Percentiles rank a stretch among this genome's conserved stretches.
phyloP scores from a whole-genome alignment of 2,797 vertebrate genomes.

The Chromis chromis region DNA sequence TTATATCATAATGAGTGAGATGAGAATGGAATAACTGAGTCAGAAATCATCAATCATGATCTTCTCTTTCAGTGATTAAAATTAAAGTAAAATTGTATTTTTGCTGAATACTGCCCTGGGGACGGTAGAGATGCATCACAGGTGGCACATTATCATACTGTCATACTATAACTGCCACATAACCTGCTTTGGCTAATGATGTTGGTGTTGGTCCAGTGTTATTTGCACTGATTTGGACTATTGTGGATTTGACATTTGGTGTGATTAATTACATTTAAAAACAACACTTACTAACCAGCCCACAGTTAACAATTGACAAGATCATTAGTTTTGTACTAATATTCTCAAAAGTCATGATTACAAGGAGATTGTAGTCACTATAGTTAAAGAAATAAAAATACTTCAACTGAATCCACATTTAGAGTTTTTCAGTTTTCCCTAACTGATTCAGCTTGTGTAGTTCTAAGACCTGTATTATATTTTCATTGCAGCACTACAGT shows the following conservation, averaged over 20 bases:
- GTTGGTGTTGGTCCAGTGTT: slow-evolving; percentile 4
- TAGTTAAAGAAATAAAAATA: neutral
- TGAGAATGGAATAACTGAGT: neutral
- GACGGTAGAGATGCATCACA: slow-evolving; percentile 33
- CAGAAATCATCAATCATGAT: neutral
- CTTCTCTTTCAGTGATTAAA: slow-evolving; percentile 21
- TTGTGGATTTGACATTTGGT: neutral
- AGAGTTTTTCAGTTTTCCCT: too few species aligned
- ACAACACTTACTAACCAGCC: neutral
- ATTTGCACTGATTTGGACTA: neutral
- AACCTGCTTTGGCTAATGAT: slow-evolving; percentile 14
- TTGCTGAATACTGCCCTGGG: slow-evolving; percentile 14
- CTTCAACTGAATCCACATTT: neutral
- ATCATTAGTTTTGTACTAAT: neutral
- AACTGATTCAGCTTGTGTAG: too few species aligned
- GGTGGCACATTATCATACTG: slow-evolving; percentile 6
- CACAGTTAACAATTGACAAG: neutral
- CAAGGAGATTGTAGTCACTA: neutral
- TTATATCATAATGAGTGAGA: neutral
- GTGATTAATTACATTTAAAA: neutral
- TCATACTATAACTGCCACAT: neutral
- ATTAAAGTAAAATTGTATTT: slow-evolving; percentile 8
- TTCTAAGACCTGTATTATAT: neutral
- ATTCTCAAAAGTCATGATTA: neutral
- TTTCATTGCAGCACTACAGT: neutral